phyloP scores from a whole-genome alignment of 2,888 invertebrate genomes.

The Ormia ochracea region DNA sequence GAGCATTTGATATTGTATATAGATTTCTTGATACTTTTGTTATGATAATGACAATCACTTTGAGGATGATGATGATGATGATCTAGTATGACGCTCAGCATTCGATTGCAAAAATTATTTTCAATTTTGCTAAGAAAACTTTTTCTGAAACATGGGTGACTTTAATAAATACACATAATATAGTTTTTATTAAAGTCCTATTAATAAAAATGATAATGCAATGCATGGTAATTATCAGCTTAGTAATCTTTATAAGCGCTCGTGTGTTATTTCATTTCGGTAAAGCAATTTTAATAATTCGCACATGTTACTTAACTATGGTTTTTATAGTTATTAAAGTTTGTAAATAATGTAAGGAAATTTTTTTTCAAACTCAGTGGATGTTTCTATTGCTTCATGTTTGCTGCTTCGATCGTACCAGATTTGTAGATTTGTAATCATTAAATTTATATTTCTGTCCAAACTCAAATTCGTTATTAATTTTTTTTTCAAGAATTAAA shows the following conservation, averaged over 20 bases:
- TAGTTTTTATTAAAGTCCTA: constrained; percentile 1
- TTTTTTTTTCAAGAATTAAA: too few species aligned
- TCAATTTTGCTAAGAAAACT: constrained; percentile 11
- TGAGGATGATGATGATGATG: neutral
- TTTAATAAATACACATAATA: neutral
- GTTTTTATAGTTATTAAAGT: neutral
- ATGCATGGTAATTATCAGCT: constrained; percentile 16
- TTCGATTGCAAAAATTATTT: neutral
- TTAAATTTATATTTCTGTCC: neutral
- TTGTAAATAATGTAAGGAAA: neutral
- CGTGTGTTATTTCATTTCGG: neutral
- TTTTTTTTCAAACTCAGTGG: neutral
- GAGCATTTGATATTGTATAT: neutral
- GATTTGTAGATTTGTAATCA: neutral
- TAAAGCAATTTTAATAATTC: constrained; percentile 6
- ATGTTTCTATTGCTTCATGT: neutral
- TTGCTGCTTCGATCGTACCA: neutral
- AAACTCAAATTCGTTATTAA: too few species aligned
- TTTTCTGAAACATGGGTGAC: neutral
- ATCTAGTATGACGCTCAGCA: constrained; percentile 27
- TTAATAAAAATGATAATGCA: constrained; percentile 22
- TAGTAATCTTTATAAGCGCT: constrained; percentile 21
- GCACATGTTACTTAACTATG: constrained; percentile 17
- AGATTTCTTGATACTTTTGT: constrained; percentile 19
- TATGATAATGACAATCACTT: neutral